phyloP scores from a whole-genome alignment of 2,113 vertebrate genomes.

The Cyanoramphus novaezelandiae region DNA sequence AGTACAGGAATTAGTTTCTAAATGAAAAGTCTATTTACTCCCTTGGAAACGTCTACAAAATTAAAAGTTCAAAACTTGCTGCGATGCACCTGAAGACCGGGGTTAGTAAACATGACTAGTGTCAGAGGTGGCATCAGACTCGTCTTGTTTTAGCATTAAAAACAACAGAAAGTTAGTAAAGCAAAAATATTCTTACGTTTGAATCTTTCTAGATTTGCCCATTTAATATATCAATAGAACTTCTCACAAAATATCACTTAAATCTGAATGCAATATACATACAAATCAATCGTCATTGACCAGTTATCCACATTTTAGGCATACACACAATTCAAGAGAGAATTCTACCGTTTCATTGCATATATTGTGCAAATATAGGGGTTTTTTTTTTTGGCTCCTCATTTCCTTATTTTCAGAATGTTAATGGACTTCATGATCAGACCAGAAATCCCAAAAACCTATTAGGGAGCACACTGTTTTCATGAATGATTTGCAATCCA shows the following conservation, averaged over 20 bases:
- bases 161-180: constrained; percentile 60
- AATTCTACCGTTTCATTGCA: constrained; percentile 48
- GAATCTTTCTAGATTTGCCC: constrained; percentile 68
- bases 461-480: constrained; percentile 30
- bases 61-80: constrained; percentile 62
- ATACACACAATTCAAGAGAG: constrained; percentile 55
- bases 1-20: constrained; percentile 77
- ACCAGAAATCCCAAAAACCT: constrained; percentile 47
- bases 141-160: constrained; percentile 61
- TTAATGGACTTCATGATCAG: constrained; percentile 62
- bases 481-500: constrained; percentile 31
- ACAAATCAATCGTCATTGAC: constrained; percentile 51
- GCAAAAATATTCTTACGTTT: constrained; percentile 59
- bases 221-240: constrained; percentile 68
- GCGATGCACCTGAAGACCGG: constrained; percentile 52
- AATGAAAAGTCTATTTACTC: constrained; percentile 68
- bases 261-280: constrained; percentile 59
- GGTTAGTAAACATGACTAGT: constrained; percentile 62
- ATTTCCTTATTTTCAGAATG: constrained; percentile 54
- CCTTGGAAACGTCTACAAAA: constrained; percentile 74
- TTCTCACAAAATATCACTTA: constrained; percentile 66
- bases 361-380: constrained; percentile 64
- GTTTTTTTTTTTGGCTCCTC: background rate
- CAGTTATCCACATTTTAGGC: constrained; percentile 55
- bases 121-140: constrained; percentile 72